A percentile compares a stretch with the other conserved stretches of the same genome.
Evolutionary conservation across 1,140 invertebrate species (phyloP).

Genomic region (Muscidifurax raptorellus): DNA sequence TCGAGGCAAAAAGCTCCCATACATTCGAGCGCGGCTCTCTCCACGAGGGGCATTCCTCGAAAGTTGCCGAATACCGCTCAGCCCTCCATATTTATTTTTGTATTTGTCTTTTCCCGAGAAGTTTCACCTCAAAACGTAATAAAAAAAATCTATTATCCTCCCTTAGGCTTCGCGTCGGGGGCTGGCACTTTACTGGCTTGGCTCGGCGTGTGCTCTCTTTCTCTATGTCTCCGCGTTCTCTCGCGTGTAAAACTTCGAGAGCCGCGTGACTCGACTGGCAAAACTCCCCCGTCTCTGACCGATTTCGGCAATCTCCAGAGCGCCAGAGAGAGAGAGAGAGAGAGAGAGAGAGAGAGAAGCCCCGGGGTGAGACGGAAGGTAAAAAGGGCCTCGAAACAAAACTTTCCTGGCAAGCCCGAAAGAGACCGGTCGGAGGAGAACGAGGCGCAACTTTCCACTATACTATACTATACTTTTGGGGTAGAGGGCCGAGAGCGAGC

Average conservation of each 20-base stretch:
- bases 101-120: neutral
- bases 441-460: conserved; percentile 14
- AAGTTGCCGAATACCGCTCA: neutral
- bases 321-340: neutral
- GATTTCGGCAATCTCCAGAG: conserved; percentile 45
- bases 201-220: conserved; percentile 10
- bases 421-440: neutral
- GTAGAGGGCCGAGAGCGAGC: neutral
- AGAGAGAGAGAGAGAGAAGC: conserved; percentile 5
- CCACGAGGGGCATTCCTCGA: neutral
- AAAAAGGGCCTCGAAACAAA: conserved; percentile 37
- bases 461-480: neutral
- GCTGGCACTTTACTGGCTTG: conserved; percentile 26
- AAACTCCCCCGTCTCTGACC: conserved; percentile 35
- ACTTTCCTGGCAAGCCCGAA: conserved; percentile 39
- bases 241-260: conserved; percentile 46
- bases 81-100: neutral
- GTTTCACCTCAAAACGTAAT: conserved; percentile 30
- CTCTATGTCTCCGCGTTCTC: neutral
- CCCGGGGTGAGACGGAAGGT: neutral
- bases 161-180: neutral
- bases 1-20: too few relatives aligned
- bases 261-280: conserved; percentile 49
- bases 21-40: too few relatives aligned
- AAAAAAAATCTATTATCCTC: conserved; percentile 42